Conservation (phyloP, 2,797 vertebrate genomes). For the Sarcoramphus papa region DNA sequence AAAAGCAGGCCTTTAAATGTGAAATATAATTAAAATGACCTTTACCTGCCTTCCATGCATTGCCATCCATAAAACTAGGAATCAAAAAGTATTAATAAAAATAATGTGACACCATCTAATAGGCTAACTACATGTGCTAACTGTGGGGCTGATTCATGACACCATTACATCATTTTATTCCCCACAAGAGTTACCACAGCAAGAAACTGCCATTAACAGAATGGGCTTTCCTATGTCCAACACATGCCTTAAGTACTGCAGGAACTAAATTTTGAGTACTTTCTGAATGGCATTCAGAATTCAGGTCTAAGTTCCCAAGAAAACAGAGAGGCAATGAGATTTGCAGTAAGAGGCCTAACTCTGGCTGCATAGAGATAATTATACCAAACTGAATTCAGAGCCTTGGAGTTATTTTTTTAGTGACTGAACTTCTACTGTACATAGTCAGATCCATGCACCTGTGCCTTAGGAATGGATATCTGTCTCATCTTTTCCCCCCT, state of each 20-base stretch:
- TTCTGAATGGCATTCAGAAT: not conserved
- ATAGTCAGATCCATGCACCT: not conserved
- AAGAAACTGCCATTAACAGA: not conserved
- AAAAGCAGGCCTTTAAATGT: not conserved
- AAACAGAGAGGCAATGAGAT: not conserved
- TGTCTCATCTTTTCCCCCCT: not conserved
- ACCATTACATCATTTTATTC: not conserved
- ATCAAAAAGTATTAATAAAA: not conserved
- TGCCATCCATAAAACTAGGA: not conserved
- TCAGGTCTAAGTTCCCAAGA: not conserved
- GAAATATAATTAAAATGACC: conserved; percentile 13
- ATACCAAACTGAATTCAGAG: not conserved
- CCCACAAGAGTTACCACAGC: not conserved
- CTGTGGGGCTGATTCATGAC: not conserved
- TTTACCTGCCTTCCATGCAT: not conserved
- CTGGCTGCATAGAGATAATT: not conserved
- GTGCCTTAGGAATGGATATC: not conserved
- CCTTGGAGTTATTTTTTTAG: not conserved
- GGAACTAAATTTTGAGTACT: not conserved
- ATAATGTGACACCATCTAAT: not conserved
- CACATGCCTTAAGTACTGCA: not conserved
- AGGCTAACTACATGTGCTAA: not conserved
- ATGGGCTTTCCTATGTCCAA: not conserved
- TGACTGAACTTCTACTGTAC: not conserved
- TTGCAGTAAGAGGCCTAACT: not conserved